Evolutionary conservation across 1,140 invertebrate genomes (phyloP), one percentile per base, ranked within the genome.

Genomic region (Hylaeus anthracinus): DNA sequence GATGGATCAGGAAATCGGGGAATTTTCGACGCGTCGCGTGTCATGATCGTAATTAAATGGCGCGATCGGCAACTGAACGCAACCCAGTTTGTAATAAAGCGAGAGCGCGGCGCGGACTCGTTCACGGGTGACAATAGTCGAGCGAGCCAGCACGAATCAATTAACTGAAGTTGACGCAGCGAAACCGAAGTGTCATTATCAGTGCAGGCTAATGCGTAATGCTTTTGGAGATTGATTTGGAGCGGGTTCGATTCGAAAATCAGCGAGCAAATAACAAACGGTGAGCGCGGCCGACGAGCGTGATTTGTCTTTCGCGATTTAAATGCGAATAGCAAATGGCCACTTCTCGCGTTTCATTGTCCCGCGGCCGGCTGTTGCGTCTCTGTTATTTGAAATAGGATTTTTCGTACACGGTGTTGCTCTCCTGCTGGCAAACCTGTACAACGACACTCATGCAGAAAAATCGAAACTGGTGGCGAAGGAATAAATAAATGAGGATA

Each of bases 121-220:
- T 76, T 65, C 60, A 56, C 75, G 84, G 26, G 77, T 63, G 64
- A 86, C 86, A 88, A 88, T 88, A 84, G 77, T 67, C 77, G 71
- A 69, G 61, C 66, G 72, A 78, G 55, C 71, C 82, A 75, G 84
- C 86, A 83, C 84, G 84, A 85, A 88, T 88, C 87, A 88, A 88
- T 88, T 88, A 88, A 88, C 85, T 82, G 72, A 83, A 86, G 86
- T 88, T 86, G 85, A 82, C 84, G 82, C 75, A 72, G 72, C 74
- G 84, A 84, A 81, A 85, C 82, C 82, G 69, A 85, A 81, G 79
- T 81, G 86, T 84, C 80, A 88, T 88, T 88, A 83, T 87, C 84
- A 86, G 84, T 72, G 84, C 71, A 51, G 79, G 79, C 76, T 86
- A 82, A 82, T 81, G 71, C 79, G 79, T 78, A 81, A 88, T 67